phyloP scores from a whole-genome alignment of 2,113 vertebrate genomes.

The Epinephelus lanceolatus region DNA sequence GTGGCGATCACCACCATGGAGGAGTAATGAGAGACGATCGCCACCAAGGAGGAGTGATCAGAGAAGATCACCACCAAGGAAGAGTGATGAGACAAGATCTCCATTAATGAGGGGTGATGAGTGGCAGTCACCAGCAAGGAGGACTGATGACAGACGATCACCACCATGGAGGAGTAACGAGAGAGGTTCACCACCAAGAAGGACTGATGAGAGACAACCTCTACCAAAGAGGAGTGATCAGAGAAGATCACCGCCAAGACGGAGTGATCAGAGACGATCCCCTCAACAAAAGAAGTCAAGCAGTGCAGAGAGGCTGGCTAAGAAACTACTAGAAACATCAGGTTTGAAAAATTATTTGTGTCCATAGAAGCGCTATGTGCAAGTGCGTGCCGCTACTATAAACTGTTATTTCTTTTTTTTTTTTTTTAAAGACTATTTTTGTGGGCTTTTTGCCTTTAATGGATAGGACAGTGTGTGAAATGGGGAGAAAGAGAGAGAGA shows the following conservation, averaged over 20 bases:
- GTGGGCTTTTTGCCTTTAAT: too few relatives aligned
- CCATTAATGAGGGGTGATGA: not conserved
- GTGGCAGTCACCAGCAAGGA: not conserved
- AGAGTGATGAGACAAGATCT: not conserved
- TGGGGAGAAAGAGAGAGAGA: too few relatives aligned
- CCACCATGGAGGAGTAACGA: not conserved
- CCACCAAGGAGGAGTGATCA: not conserved
- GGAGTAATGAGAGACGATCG: not conserved
- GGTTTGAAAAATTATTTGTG: conserved; percentile 45
- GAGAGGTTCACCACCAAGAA: not conserved
- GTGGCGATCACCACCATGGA: not conserved
- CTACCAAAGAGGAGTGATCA: not conserved
- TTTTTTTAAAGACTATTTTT: too few relatives aligned
- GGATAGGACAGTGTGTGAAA: too few relatives aligned
- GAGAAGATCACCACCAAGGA: not conserved
- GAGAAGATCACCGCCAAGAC: not conserved
- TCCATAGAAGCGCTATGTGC: not conserved
- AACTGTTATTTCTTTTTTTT: not conserved
- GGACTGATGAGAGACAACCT: not conserved
- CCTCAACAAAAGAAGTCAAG: not conserved
- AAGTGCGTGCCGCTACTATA: not conserved
- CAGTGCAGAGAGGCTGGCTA: conserved; percentile 53
- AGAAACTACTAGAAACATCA: conserved; percentile 64
- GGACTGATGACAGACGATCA: not conserved
- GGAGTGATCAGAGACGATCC: not conserved